Conservation (phyloP, 2,797 vertebrate genomes). For the Triplophysa bombifrons region DNA sequence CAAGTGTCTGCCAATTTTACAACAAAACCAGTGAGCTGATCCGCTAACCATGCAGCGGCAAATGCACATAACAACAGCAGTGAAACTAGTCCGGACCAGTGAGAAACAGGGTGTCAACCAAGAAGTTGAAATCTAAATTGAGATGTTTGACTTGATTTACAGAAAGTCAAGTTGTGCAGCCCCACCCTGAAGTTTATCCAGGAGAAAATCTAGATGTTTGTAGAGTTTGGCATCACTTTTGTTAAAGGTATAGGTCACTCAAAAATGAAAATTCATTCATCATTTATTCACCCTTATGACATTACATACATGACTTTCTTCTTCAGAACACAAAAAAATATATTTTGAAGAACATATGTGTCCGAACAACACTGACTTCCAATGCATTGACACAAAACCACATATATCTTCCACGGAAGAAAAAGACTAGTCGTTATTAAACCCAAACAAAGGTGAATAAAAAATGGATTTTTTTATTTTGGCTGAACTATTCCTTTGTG, state of each 20-base stretch:
- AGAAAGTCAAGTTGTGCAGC: background rate
- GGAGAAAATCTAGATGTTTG: background rate
- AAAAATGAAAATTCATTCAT: too few relatives aligned
- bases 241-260: too few relatives aligned
- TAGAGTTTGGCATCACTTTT: background rate
- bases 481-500: background rate
- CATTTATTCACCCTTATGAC: too few relatives aligned
- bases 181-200: constrained; percentile 2
- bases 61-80: background rate
- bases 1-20: constrained; percentile 23
- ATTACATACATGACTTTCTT: too few relatives aligned
- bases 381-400: too few relatives aligned
- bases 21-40: constrained; percentile 18
- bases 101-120: constrained; percentile 33
- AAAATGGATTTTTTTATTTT: too few relatives aligned
- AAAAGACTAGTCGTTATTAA: too few relatives aligned
- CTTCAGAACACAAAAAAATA: too few relatives aligned
- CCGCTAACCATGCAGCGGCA: background rate
- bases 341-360: too few relatives aligned
- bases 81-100: constrained; percentile 27
- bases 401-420: too few relatives aligned
- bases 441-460: too few relatives aligned
- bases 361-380: too few relatives aligned
- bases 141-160: constrained; percentile 16
- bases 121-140: background rate